phyloP scores from a whole-genome alignment of 2,113 vertebrate genomes.

The Actinemys pallida region DNA sequence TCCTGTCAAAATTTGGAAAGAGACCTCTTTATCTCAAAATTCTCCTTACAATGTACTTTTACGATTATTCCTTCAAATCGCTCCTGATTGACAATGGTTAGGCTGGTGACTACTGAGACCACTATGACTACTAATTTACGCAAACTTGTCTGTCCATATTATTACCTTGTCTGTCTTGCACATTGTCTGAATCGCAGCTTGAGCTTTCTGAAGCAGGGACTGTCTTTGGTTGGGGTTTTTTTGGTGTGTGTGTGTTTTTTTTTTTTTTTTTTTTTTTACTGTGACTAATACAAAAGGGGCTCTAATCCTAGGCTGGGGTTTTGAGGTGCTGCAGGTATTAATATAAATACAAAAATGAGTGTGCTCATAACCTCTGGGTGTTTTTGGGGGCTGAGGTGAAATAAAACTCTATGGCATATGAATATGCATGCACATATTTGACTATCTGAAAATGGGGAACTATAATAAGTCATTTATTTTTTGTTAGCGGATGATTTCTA shows the following conservation, averaged over 20 bases:
- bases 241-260: not conserved
- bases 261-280: not conserved
- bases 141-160: not conserved
- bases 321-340: not conserved
- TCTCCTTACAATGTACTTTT: not conserved
- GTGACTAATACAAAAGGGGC: not conserved
- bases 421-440: not conserved
- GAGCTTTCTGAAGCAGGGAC: not conserved
- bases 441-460: not conserved
- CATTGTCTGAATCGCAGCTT: accelerated
- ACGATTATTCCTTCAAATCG: not conserved
- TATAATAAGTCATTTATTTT: not conserved
- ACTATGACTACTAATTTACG: not conserved
- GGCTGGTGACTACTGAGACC: not conserved
- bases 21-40: not conserved
- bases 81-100: not conserved
- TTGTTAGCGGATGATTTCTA: slow-evolving; percentile 88
- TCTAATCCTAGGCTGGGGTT: not conserved
- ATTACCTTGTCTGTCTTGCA: not conserved
- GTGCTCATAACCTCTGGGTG: not conserved
- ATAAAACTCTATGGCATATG: not conserved
- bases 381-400: not conserved
- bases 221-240: not conserved
- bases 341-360: not conserved
- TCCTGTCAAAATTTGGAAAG: not conserved